Evolutionary conservation across 2,797 vertebrate species (phyloP).

Genomic region (Oreochromis grahami): DNA sequence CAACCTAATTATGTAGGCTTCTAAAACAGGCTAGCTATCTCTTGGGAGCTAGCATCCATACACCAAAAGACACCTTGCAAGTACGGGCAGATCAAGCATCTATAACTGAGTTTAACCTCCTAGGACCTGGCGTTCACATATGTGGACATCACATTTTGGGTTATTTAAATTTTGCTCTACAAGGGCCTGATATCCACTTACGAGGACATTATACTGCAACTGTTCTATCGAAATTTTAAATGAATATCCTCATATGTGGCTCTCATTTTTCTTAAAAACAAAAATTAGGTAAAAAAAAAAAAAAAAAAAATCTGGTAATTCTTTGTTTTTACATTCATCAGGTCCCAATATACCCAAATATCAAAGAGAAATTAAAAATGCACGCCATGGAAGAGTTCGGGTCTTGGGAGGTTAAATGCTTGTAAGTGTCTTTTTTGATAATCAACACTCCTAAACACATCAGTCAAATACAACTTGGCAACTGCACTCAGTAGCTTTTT

Average conservation of each 20-base stretch:
- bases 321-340: too few relatives aligned
- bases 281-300: too few relatives aligned
- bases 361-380: too few relatives aligned
- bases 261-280: too few relatives aligned
- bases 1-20: background rate
- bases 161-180: too few relatives aligned
- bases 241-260: too few relatives aligned
- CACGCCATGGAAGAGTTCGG: too few relatives aligned
- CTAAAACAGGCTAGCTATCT: background rate
- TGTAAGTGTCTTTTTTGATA: background rate
- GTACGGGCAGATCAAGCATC: background rate
- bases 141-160: too few relatives aligned
- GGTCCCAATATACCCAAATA: too few relatives aligned
- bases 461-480: background rate
- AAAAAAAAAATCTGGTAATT: too few relatives aligned
- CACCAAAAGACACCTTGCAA: background rate
- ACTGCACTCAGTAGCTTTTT: background rate
- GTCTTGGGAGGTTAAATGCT: background rate
- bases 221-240: background rate
- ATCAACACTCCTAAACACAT: background rate
- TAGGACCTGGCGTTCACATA: too few relatives aligned
- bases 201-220: background rate
- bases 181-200: too few relatives aligned
- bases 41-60: background rate
- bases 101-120: background rate